A percentile compares a stretch with the other conserved stretches of the same genome.
Conservation (phyloP, 2,113 vertebrate species). For the Erythrocercus mccallii region DNA sequence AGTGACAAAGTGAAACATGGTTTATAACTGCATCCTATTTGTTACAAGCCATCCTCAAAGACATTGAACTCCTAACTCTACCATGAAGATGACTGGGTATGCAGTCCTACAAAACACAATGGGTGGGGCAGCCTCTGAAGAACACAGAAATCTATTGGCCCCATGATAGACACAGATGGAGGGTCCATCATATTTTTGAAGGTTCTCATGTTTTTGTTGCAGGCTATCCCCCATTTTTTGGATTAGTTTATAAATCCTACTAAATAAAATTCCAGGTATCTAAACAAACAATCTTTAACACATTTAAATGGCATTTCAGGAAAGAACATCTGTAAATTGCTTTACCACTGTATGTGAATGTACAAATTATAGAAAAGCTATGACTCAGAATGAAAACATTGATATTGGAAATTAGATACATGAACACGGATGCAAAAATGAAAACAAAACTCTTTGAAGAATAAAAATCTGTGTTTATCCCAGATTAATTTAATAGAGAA, state of each 20-base stretch:
- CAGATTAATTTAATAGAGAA: not conserved
- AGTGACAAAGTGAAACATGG: not conserved
- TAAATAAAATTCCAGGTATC: not conserved
- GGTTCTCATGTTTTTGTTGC: not conserved
- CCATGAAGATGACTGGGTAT: not conserved
- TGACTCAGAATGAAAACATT: not conserved
- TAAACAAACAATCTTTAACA: not conserved
- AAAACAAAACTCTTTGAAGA: not conserved
- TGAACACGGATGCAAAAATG: not conserved
- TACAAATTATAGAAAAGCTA: not conserved
- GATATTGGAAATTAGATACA: not conserved
- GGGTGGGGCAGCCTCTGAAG: not conserved
- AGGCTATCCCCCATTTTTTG: not conserved
- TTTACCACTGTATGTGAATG: not conserved
- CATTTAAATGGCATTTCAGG: not conserved
- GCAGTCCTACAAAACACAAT: not conserved
- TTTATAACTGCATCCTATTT: not conserved
- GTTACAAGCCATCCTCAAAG: not conserved
- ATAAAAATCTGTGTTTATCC: not conserved
- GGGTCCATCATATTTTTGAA: not conserved
- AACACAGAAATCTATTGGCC: rapidly evolving
- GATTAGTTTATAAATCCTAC: not conserved
- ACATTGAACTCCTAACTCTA: not conserved
- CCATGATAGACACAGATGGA: not conserved
- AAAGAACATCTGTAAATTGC: not conserved